Conservation (phyloP, 2,888 invertebrate genomes). For the Allacma fusca region DNA sequence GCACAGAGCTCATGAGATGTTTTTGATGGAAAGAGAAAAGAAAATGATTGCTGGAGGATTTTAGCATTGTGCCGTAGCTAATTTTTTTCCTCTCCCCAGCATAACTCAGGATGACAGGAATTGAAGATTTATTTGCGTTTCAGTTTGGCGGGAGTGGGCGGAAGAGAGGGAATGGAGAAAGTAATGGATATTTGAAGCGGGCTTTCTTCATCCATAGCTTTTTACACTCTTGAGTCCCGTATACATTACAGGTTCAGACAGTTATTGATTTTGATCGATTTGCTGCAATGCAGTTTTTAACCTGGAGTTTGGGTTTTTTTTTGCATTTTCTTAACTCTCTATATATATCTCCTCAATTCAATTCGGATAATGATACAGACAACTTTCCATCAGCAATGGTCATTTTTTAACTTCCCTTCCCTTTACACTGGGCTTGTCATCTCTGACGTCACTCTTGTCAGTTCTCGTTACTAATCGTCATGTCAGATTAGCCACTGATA, state of each 20-base stretch:
- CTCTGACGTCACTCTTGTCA: not conserved
- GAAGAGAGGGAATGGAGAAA: slow-evolving; percentile 33
- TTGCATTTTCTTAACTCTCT: not conserved
- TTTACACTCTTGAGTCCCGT: slow-evolving; percentile 5
- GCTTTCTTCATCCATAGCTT: slow-evolving; percentile 33
- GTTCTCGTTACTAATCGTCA: slow-evolving; percentile 12
- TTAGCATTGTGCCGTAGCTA: slow-evolving; percentile 23
- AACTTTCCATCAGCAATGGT: not conserved
- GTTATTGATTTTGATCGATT: slow-evolving; percentile 48
- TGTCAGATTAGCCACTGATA: slow-evolving; percentile 1
- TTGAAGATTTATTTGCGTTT: slow-evolving; percentile 46
- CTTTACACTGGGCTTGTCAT: not conserved
- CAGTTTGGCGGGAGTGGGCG: slow-evolving; percentile 14
- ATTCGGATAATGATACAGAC: not conserved
- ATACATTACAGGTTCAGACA: slow-evolving; percentile 38
- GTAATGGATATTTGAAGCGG: slow-evolving; percentile 42
- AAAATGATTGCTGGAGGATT: slow-evolving; percentile 30
- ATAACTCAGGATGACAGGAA: slow-evolving; percentile 45
- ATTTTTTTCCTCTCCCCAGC: slow-evolving; percentile 38
- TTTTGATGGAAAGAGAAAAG: slow-evolving; percentile 18
- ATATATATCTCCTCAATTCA: not conserved
- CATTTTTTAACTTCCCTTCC: not conserved
- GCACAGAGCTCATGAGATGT: not conserved
- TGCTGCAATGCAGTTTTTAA: slow-evolving; percentile 45
- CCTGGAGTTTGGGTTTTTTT: slow-evolving; percentile 4